These are phyloP conservation scores for Notoglanidium macrostoma DNA, from an alignment of 2,797 vertebrate species.

Conservation along the genomic window DNA sequence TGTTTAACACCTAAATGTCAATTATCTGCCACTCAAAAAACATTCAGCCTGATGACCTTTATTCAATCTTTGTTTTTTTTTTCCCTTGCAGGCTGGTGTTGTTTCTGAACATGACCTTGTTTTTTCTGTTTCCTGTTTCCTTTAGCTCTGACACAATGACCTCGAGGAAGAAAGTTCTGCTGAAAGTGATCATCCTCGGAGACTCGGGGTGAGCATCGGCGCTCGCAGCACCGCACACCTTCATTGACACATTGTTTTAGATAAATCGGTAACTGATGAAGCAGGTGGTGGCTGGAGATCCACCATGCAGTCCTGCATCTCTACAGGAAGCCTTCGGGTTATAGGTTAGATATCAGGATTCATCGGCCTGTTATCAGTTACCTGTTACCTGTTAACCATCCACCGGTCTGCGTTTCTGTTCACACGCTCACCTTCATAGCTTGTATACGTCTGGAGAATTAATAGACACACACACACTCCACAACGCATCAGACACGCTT, in stretches of 20 bases:
- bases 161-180: slow-evolving; percentile 98
- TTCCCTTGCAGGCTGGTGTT: background rate
- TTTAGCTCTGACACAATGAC: slow-evolving; percentile 88
- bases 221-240: background rate
- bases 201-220: slow-evolving; percentile 90
- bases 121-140: slow-evolving; percentile 47
- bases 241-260: background rate
- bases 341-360: background rate
- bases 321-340: background rate
- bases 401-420: too few relatives aligned
- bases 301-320: background rate
- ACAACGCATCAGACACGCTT: background rate
- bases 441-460: background rate
- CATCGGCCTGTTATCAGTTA: too few relatives aligned
- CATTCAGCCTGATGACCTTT: background rate
- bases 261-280: background rate
- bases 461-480: background rate
- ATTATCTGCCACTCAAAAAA: background rate
- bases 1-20: background rate
- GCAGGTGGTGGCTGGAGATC: background rate
- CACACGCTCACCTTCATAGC: background rate
- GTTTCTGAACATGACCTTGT: background rate
- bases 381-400: too few relatives aligned
- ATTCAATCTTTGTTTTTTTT: background rate
- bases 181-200: slow-evolving; percentile 98